phyloP scores from a whole-genome alignment of 2,888 invertebrate species.

The Eugnorisma glareosa region DNA sequence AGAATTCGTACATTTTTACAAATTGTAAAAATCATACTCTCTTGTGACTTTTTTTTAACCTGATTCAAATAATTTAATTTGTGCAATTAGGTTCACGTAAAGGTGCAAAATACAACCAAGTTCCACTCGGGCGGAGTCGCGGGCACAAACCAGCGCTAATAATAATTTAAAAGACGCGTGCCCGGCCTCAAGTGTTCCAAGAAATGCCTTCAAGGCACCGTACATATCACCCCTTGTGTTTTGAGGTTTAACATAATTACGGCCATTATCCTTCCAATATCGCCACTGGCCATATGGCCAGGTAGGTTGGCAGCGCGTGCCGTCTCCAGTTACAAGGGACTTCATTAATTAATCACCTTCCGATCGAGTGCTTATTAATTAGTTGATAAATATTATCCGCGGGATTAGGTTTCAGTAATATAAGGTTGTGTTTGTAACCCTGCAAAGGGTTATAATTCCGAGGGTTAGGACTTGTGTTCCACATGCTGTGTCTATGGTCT shows the following conservation, averaged over 20 bases:
- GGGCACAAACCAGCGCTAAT: not conserved
- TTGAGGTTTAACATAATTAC: conserved; percentile 69
- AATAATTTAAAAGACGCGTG: conserved; percentile 19
- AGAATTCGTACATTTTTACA: not conserved
- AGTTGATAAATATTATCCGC: conserved; percentile 74
- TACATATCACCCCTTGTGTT: conserved; percentile 58
- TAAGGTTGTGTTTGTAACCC: conserved; percentile 5
- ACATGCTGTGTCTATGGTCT: not conserved
- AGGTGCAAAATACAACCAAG: not conserved
- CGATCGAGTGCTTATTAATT: conserved; percentile 69
- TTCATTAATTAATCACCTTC: conserved; percentile 84
- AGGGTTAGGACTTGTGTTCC: not conserved
- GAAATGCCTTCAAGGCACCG: conserved; percentile 42
- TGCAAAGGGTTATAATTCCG: not conserved
- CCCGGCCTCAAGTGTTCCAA: conserved; percentile 37
- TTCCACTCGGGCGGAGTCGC: not conserved
- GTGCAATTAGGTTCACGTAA: not conserved
- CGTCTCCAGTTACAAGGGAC: conserved; percentile 80
- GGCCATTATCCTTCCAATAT: conserved; percentile 58
- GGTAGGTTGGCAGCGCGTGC: conserved; percentile 82
- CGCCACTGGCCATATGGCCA: conserved; percentile 73
- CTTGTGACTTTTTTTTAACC: too few species aligned
- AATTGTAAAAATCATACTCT: not conserved
- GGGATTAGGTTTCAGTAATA: conserved; percentile 74
- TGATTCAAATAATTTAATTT: not conserved